Base-by-base conservation (phyloP, 2,888 invertebrate genomes). In the Lochmaea capreae region DNA sequence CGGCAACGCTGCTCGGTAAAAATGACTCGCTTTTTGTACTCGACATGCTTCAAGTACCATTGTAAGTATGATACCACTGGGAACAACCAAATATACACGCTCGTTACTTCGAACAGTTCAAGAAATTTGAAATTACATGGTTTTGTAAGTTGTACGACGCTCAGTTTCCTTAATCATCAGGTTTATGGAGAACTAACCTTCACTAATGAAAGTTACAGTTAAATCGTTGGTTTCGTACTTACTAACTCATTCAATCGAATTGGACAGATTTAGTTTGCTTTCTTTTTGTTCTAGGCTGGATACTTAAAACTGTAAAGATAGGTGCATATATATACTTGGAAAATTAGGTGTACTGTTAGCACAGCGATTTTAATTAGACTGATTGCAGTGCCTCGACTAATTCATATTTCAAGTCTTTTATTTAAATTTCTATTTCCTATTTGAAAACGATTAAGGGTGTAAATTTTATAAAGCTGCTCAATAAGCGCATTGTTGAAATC, bases 21-120 rank as follows among this genome's bases (percentile, higher is more conserved):
- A 69, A 52, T 54, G 12, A 54, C 39, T 49, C 33, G 63, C 62
- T 43, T 63, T 69, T 69, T 52, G 62, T 69, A 14, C 39, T 69
- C 59, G 69, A 63, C 72, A 75, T 70, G 75, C 54, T 72, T 72
- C 70, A 72, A 52, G 75, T 72, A 72, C 75, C 75, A 67, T 69
- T 69, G 39, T 72, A 70, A 75, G 67, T 62, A 63, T 62, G 52
- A 58, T 72, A 73, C 77, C 77, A 67, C 71, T 74, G 75, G 72
- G 75, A 77, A 75, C 77, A 75, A 73, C 75, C 71, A 57, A 74
- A 75, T 75, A 67, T 70, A 73, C 67, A 67, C 74, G 71, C 66
- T 72, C 39, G 72, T 71, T 74, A 71, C 71, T 63, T 62, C 18
- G 12, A 69, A 68, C 18, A 70, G 57, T 46, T 57, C 43, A 74